Percentiles rank a stretch among this genome's conserved stretches.
These are phyloP conservation scores for Diploptera punctata DNA, from an alignment of 2,888 invertebrate species.

Conservation along the genomic window DNA sequence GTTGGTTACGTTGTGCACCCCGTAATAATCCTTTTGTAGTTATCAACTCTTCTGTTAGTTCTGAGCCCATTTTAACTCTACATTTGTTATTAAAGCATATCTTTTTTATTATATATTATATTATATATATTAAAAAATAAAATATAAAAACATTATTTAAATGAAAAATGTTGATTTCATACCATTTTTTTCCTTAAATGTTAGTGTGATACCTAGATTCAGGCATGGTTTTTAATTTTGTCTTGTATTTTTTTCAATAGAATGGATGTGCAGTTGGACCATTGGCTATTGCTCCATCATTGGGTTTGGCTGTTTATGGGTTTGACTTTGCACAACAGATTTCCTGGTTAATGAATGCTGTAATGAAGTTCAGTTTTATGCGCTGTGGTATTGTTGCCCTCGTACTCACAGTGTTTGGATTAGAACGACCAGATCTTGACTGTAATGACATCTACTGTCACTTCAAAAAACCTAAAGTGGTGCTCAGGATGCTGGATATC, in stretches of 20 bases:
- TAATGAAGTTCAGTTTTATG: constrained; percentile 71
- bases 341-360: constrained; percentile 63
- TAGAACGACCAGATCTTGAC: constrained; percentile 61
- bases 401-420: constrained; percentile 68
- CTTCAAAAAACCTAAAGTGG: constrained; percentile 62
- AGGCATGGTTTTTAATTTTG: background rate
- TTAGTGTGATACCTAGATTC: background rate
- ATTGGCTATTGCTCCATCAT: constrained; percentile 67
- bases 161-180: too few relatives aligned
- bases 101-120: too few relatives aligned
- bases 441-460: constrained; percentile 70
- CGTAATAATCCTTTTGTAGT: too few relatives aligned
- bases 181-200: background rate
- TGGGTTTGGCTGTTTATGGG: constrained; percentile 72
- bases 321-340: constrained; percentile 72
- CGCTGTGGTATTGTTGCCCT: constrained; percentile 69
- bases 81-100: too few relatives aligned
- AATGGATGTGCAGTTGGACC: constrained; percentile 74
- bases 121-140: too few relatives aligned
- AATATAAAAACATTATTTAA: too few relatives aligned
- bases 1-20: too few relatives aligned
- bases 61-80: too few relatives aligned
- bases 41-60: too few relatives aligned
- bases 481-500: constrained; percentile 66
- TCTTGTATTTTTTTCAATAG: too few relatives aligned